phyloP scores from a whole-genome alignment of 2,797 vertebrate genomes.

The Epinephelus awoara region DNA sequence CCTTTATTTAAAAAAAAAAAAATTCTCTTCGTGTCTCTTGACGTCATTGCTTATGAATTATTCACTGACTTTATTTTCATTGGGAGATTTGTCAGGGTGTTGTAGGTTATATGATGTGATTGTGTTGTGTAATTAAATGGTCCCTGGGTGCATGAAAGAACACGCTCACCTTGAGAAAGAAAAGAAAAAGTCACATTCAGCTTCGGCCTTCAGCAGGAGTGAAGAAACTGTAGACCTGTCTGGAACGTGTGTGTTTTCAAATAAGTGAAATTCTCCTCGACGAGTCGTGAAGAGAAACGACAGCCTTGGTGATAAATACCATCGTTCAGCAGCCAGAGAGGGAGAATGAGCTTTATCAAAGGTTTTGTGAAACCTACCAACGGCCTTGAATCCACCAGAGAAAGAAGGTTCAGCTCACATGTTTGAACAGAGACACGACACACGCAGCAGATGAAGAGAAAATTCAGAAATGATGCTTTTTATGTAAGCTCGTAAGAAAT shows the following conservation, averaged over 20 bases:
- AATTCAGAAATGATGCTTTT: not conserved
- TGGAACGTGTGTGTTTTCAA: conserved; percentile 17
- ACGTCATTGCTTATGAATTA: not conserved
- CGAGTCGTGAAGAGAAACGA: conserved; percentile 15
- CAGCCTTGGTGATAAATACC: conserved; percentile 38
- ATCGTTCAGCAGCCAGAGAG: not conserved
- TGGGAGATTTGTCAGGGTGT: not conserved
- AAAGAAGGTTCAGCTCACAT: conserved; percentile 3
- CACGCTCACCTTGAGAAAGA: conserved; percentile 26
- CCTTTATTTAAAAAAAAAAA: not conserved
- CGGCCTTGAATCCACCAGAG: conserved; percentile 13
- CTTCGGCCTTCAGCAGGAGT: not conserved
- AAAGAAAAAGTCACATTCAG: conserved; percentile 22
- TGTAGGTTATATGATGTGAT: not conserved
- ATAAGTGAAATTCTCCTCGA: conserved; percentile 30
- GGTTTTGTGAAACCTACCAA: conserved; percentile 13
- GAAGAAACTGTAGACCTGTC: not conserved
- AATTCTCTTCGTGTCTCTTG: not conserved
- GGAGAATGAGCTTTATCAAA: conserved; percentile 24
- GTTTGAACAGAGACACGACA: not conserved
- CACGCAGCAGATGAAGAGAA: not conserved
- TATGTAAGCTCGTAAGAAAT: not conserved
- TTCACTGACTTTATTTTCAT: not conserved
- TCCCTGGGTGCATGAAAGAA: not conserved
- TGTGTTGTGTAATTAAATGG: not conserved